These are phyloP conservation scores for Neosalanx taihuensis DNA, from an alignment of 2,797 vertebrate species.

Conservation along the genomic window DNA sequence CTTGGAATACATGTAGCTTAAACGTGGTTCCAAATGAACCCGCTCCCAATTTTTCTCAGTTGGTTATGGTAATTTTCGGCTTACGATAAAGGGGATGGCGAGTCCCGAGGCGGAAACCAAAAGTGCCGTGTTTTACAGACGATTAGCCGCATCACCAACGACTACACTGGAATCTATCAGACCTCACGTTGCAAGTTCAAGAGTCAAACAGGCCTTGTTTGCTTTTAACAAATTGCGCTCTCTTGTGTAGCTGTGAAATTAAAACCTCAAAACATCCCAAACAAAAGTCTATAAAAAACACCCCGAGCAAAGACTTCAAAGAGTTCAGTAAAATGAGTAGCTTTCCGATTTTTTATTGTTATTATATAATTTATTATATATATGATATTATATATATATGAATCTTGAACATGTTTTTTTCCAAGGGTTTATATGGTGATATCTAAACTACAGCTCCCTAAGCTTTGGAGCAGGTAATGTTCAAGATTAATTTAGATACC, in stretches of 20 bases:
- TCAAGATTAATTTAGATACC: constrained; percentile 31
- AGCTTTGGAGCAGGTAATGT: neutral
- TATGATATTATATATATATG: too few relatives aligned
- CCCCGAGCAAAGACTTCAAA: constrained; percentile 51
- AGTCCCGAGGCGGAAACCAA: constrained; percentile 53
- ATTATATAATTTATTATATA: too few relatives aligned
- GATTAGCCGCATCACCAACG: constrained; percentile 61
- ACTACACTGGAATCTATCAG: constrained; percentile 57
- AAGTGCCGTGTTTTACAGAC: constrained; percentile 62
- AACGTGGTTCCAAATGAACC: too few relatives aligned
- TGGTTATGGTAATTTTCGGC: constrained; percentile 44
- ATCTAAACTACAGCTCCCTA: constrained; percentile 22
- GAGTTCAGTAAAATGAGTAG: constrained; percentile 37
- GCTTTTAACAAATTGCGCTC: constrained; percentile 67
- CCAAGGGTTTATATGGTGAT: neutral
- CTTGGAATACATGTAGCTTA: neutral
- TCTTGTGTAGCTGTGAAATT: constrained; percentile 73
- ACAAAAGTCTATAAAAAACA: constrained; percentile 61
- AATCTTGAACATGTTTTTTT: too few relatives aligned
- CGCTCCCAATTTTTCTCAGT: constrained; percentile 14
- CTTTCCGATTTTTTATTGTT: neutral
- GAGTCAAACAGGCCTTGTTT: constrained; percentile 57
- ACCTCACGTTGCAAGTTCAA: constrained; percentile 53
- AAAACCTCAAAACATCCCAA: constrained; percentile 61
- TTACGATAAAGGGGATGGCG: constrained; percentile 56